Evolutionary conservation across 2,797 vertebrate species (phyloP), one percentile per base, ranked within the genome.

Genomic region (Pseudopleuronectes americanus): DNA sequence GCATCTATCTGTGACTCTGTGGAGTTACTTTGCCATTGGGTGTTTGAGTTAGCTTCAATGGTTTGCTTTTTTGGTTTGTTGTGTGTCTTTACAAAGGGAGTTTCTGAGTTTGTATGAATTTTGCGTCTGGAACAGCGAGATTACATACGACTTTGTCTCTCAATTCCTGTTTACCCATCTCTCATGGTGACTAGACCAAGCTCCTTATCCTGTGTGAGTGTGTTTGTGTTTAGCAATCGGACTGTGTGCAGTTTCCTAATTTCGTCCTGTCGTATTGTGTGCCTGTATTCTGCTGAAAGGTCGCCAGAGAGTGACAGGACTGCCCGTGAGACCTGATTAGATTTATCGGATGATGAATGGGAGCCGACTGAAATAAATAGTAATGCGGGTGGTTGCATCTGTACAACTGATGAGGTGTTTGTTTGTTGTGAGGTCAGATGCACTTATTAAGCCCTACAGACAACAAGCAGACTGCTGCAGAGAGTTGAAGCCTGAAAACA

Each of bases 111-210:
- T 84, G 78, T 64, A 57, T 52, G 31, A 64, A 52, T 77, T 82
- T 61, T 62, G 67, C 81, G 83, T 92, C 90, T 92, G 92, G 81
- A 87, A 65, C 75, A 52, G 64, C 61, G 85, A 92, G 90, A 92
- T 94, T 92, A 93, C 86, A 73, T 77, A 61, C 33, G 77, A 88
- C 86, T 90, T 90, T 89, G 89, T 91, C 84, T 87, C 71, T 71
- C 76, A 82, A 83, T 92, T 93, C 92, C 92, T 93, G 91, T 93
- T 93, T 90, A 91, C 57, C 16, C 54, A 45, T 80, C 66, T 80
- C 65, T 79, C 66, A 41, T 57, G 60, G 79, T 80, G 76, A 82
- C 78, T 68, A 69, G 80, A 81, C 69, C 75, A 22, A 64, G 67
- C 73, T 81, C 83, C 76, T 77, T 68, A 93, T 92, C 89, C 90